Evolutionary conservation across 2,797 vertebrate species (phyloP).

Genomic region (Odontamblyopus lacepedii): DNA sequence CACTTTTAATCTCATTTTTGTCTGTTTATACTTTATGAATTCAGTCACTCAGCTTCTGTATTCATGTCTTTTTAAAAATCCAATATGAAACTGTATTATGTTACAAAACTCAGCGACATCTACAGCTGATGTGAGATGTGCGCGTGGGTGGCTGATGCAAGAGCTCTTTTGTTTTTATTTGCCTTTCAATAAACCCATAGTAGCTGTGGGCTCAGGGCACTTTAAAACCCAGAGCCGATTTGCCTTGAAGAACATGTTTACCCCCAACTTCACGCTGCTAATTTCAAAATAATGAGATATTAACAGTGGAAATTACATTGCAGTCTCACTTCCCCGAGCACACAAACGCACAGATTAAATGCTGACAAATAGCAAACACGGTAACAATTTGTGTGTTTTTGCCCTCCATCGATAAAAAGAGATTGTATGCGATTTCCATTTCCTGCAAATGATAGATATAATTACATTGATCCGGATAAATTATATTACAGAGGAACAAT

Average conservation of each 20-base stretch:
- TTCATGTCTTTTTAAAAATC: neutral
- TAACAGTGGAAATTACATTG: conserved; percentile 63
- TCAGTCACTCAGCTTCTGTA: neutral
- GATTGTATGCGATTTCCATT: conserved; percentile 57
- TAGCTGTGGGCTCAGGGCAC: conserved; percentile 30
- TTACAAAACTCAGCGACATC: neutral
- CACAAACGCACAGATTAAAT: conserved; percentile 45
- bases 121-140: conserved; percentile 5
- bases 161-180: conserved; percentile 39
- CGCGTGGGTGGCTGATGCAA: conserved; percentile 50
- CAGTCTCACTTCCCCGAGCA: conserved; percentile 51
- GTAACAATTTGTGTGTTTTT: conserved; percentile 51
- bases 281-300: conserved; percentile 70
- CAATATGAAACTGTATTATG: neutral
- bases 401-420: conserved; percentile 50
- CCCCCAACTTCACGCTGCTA: conserved; percentile 43
- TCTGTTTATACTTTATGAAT: too few relatives aligned
- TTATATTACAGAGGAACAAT: conserved; percentile 62
- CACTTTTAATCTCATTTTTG: neutral
- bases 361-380: conserved; percentile 56
- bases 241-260: conserved; percentile 53
- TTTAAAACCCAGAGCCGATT: conserved; percentile 34
- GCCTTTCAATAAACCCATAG: conserved; percentile 44
- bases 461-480: conserved; percentile 65
- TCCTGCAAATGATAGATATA: conserved; percentile 60